Evolutionary conservation across 2,113 vertebrate genomes (phyloP).

Genomic region (Xenus cinereus): DNA sequence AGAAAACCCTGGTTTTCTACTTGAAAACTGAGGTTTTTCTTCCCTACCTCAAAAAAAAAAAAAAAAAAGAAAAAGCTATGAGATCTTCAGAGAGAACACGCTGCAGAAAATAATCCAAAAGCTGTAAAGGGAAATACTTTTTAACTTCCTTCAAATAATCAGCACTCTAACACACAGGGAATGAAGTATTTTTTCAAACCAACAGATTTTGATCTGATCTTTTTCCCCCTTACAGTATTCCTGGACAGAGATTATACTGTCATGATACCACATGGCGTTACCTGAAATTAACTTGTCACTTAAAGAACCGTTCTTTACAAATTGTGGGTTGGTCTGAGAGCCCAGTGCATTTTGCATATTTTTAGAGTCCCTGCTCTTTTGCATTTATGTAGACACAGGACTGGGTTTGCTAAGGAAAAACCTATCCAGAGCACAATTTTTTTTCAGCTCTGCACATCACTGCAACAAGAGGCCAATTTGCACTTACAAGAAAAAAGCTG

Average conservation of each 20-base stretch:
- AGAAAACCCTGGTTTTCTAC: not conserved
- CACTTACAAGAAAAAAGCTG: not conserved
- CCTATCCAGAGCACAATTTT: not conserved
- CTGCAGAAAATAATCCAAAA: constrained; percentile 6
- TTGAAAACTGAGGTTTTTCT: not conserved
- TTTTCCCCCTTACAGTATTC: not conserved
- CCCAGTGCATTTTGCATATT: not conserved
- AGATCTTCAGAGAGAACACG: not conserved
- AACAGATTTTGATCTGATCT: not conserved
- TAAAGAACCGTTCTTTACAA: not conserved
- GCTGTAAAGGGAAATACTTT: not conserved
- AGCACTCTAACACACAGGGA: not conserved
- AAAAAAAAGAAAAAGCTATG: not conserved
- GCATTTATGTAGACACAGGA: not conserved
- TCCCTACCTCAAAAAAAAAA: not conserved
- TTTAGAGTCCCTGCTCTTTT: not conserved
- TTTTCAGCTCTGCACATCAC: not conserved
- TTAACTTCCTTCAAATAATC: not conserved
- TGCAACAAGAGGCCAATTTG: not conserved
- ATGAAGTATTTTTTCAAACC: not conserved
- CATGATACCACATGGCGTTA: not conserved
- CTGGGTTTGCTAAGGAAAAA: not conserved
- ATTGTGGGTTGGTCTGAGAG: not conserved
- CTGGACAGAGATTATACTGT: not conserved
- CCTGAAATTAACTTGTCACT: not conserved